These are phyloP conservation scores for Podargus strigoides DNA, from an alignment of 2,797 vertebrate species.

Conservation along the genomic window DNA sequence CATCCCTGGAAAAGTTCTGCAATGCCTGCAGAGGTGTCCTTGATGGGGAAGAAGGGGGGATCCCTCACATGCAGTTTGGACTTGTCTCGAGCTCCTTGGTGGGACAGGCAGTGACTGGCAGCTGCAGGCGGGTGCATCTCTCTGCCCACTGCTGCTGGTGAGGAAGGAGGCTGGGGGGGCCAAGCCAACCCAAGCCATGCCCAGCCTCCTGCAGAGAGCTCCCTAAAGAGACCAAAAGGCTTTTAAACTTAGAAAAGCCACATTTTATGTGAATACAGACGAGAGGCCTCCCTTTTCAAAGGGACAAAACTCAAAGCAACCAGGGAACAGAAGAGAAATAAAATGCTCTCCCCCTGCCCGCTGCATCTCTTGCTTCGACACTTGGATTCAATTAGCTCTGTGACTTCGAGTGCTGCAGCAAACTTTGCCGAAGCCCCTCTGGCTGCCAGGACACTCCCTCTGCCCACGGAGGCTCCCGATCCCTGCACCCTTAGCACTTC, in stretches of 20 bases:
- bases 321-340: constrained; percentile 13
- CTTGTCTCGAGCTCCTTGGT: fast-evolving
- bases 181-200: background rate
- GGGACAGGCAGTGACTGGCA: fast-evolving
- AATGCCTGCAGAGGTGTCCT: too few relatives aligned
- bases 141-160: background rate
- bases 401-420: background rate
- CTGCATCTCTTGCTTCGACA: background rate
- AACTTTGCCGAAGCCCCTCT: background rate
- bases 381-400: constrained; percentile 17
- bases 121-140: background rate
- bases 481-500: background rate
- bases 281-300: constrained; percentile 40
- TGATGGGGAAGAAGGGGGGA: too few relatives aligned
- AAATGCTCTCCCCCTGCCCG: background rate
- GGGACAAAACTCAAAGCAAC: constrained; percentile 31
- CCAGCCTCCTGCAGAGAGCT: background rate
- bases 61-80: background rate
- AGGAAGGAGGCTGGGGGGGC: background rate
- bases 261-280: constrained; percentile 18
- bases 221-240: constrained; percentile 41
- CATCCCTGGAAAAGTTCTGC: background rate
- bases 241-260: constrained; percentile 34
- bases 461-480: fast-evolving
- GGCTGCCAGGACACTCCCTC: background rate